Evolutionary conservation across 2,113 vertebrate species (phyloP), one percentile per base, ranked within the genome.

Genomic region (Morone saxatilis): DNA sequence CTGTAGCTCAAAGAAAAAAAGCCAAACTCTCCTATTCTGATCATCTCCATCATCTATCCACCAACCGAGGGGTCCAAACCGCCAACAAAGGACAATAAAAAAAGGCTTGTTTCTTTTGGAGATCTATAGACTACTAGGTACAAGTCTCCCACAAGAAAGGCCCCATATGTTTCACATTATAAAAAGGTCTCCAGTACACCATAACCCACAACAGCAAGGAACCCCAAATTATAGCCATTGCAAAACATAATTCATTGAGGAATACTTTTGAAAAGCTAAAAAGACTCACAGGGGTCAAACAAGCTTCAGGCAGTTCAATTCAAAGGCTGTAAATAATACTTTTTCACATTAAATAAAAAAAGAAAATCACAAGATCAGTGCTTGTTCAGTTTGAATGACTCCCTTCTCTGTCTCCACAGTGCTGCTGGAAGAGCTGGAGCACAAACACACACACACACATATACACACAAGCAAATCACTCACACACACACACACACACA

Each of bases 81-180:
- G 70, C 31, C 56, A 41, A 81, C 66, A 88, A 60, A 80, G 47
- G 54, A 68, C 41, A 16, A 41, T 31, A 31, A 14, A 12, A 65
- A 25, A 53, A 22, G 61, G 8, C 14, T 14, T 17, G 14, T 45
- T 80, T 62, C 41, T 86, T 43, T 79, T 61, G 59, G 25, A 71
- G 51, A 67, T 75, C 63, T 51, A 17, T 6, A 61, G 56, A 75
- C 78, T 41, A 31, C 54, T 45, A 36, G 62, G 68, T 56, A 51
- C 71, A 73, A 73, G 54, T 68, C 45, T 31, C 62, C 80, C 71
- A 80, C 31, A 78, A 78, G 62, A 86, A 80, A 67, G 79, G 61
- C 76, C 72, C 83, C 90, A 92, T 92, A 79, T 94, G 93, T 86
- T 93, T 92, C 88, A 82, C 88, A 94, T 94, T 92, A 92, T 50